Conservation (phyloP, 2,888 invertebrate genomes). For the Diarsia dahlii region DNA sequence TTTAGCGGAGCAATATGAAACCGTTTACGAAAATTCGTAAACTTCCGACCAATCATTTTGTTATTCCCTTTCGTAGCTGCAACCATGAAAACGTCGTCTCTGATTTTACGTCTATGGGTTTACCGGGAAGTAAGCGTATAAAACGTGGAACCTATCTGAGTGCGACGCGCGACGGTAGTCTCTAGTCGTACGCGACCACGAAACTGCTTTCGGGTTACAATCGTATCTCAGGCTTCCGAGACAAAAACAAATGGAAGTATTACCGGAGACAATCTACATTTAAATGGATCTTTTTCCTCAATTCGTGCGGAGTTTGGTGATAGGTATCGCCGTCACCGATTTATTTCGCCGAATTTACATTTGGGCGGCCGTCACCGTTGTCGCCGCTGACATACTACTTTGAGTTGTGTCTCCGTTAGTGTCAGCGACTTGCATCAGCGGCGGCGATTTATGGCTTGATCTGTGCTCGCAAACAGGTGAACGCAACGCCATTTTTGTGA, state of each 20-base stretch:
- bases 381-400: constrained; percentile 67
- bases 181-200: constrained; percentile 75
- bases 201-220: constrained; percentile 80
- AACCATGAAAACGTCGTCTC: constrained; percentile 53
- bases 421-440: constrained; percentile 58
- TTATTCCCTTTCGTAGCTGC: constrained; percentile 48
- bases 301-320: constrained; percentile 88
- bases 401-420: constrained; percentile 63
- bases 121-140: constrained; percentile 66
- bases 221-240: constrained; percentile 84
- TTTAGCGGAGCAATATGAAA: constrained; percentile 60
- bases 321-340: constrained; percentile 88
- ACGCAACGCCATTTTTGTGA: constrained; percentile 27
- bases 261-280: constrained; percentile 90
- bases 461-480: constrained; percentile 37
- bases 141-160: constrained; percentile 62
- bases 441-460: constrained; percentile 52
- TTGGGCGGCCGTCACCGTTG: constrained; percentile 72
- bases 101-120: constrained; percentile 65
- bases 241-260: constrained; percentile 91
- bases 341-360: constrained; percentile 88
- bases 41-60: constrained; percentile 56
- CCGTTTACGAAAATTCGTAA: constrained; percentile 62
- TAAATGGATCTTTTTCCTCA: constrained; percentile 90
- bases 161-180: constrained; percentile 56